phyloP scores from a whole-genome alignment of 2,888 invertebrate species.

The Acanthosepion lycidas region DNA sequence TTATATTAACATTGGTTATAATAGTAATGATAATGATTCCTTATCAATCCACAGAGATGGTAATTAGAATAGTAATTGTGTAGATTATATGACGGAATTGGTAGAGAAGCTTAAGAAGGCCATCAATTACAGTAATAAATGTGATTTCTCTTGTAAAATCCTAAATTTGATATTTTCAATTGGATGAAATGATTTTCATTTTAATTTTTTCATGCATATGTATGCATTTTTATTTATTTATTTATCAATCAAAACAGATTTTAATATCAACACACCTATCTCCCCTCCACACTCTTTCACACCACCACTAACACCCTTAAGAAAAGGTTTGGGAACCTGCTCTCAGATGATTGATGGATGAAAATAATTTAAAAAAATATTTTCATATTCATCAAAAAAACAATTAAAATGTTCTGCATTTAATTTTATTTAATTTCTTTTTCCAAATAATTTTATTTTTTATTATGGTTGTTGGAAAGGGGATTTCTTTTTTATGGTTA shows the following conservation, averaged over 20 bases:
- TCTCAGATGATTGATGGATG: background rate
- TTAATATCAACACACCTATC: background rate
- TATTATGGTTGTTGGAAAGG: no score
- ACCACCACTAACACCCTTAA: background rate
- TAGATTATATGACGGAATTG: no score
- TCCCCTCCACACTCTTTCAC: background rate
- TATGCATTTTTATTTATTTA: background rate
- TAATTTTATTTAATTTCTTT: background rate
- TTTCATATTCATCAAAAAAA: background rate
- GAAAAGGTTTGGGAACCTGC: background rate
- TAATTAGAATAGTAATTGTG: background rate
- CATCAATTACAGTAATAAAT: background rate
- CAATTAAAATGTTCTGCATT: constrained; percentile 20
- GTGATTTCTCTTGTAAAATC: background rate
- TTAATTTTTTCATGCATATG: background rate
- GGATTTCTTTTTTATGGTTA: no score
- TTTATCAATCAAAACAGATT: background rate
- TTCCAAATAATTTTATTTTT: background rate
- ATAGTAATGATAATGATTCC: background rate
- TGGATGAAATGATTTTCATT: background rate
- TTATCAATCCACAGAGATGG: background rate
- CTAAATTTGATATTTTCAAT: background rate
- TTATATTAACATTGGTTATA: background rate
- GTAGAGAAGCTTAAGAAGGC: background rate
- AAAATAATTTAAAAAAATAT: background rate